These are phyloP conservation scores for Neoitamus cyanurus DNA, from an alignment of 2,888 invertebrate genomes.

Conservation along the genomic window DNA sequence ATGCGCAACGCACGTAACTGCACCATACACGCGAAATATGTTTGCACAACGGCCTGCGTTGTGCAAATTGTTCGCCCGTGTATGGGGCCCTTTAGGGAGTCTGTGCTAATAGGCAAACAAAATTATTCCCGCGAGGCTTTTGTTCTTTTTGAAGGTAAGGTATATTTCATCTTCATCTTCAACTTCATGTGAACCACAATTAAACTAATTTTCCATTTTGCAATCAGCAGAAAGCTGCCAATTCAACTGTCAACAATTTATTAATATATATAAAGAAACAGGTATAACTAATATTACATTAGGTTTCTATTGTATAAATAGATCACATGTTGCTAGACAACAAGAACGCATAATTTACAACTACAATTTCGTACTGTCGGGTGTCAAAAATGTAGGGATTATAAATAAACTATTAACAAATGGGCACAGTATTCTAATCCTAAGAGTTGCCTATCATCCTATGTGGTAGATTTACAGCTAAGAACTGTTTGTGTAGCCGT, in stretches of 20 bases:
- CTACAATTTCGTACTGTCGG: constrained; percentile 6
- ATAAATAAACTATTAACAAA: constrained; percentile 36
- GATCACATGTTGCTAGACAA: constrained; percentile 32
- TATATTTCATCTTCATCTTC: too few relatives aligned
- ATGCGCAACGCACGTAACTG: too few relatives aligned
- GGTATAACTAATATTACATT: constrained; percentile 9
- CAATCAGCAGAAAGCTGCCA: neutral
- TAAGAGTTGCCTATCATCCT: constrained; percentile 23
- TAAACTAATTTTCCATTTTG: neutral
- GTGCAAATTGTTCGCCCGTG: too few relatives aligned
- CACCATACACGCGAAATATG: too few relatives aligned
- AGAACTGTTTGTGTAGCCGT: constrained; percentile 81
- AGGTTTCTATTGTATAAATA: constrained; percentile 28
- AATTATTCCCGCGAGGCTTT: too few relatives aligned
- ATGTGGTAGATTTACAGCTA: constrained; percentile 72
- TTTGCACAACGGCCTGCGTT: too few relatives aligned
- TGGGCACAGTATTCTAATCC: neutral
- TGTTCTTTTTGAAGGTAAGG: too few relatives aligned
- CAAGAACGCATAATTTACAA: constrained; percentile 8
- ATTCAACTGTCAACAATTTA: constrained; percentile 33
- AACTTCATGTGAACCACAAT: neutral
- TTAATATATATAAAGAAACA: constrained; percentile 14
- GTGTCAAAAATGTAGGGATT: neutral
- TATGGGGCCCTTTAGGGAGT: too few relatives aligned
- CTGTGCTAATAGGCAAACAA: too few relatives aligned